phyloP scores from a whole-genome alignment of 2,113 vertebrate genomes.

The Leucoraja erinaceus region DNA sequence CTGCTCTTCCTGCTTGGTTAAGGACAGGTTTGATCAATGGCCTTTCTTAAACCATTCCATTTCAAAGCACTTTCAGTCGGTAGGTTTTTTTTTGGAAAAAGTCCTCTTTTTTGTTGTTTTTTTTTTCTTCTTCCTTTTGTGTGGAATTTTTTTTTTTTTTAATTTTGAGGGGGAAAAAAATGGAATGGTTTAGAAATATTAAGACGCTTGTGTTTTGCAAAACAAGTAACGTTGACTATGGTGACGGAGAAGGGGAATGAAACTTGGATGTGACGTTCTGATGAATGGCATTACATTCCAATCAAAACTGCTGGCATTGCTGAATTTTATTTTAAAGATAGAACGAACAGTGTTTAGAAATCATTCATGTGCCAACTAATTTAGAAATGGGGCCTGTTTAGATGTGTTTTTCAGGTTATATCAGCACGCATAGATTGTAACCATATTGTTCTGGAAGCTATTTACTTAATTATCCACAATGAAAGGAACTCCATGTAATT shows the following conservation, averaged over 20 bases:
- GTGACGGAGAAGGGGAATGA: constrained; percentile 52
- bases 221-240: constrained; percentile 59
- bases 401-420: constrained; percentile 28
- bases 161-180: constrained; percentile 43
- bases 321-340: constrained; percentile 49
- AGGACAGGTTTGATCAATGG: constrained; percentile 65
- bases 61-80: constrained; percentile 88
- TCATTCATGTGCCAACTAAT: constrained; percentile 56
- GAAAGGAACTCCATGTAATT: constrained; percentile 34
- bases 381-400: constrained; percentile 54
- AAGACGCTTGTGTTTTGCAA: constrained; percentile 50
- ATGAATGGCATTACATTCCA: constrained; percentile 50
- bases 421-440: constrained; percentile 29
- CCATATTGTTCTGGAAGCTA: constrained; percentile 25
- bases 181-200: constrained; percentile 67
- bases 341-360: constrained; percentile 52
- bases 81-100: constrained; percentile 50
- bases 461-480: constrained; percentile 36
- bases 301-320: constrained; percentile 49
- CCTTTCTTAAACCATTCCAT: constrained; percentile 75
- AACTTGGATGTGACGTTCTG: constrained; percentile 52
- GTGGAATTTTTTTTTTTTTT: constrained; percentile 40
- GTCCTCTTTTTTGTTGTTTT: constrained; percentile 43
- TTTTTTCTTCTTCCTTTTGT: too few species aligned
- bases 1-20: constrained; percentile 50